Evolutionary conservation across 2,113 vertebrate genomes (phyloP).

Genomic region (Petroica traversi): DNA sequence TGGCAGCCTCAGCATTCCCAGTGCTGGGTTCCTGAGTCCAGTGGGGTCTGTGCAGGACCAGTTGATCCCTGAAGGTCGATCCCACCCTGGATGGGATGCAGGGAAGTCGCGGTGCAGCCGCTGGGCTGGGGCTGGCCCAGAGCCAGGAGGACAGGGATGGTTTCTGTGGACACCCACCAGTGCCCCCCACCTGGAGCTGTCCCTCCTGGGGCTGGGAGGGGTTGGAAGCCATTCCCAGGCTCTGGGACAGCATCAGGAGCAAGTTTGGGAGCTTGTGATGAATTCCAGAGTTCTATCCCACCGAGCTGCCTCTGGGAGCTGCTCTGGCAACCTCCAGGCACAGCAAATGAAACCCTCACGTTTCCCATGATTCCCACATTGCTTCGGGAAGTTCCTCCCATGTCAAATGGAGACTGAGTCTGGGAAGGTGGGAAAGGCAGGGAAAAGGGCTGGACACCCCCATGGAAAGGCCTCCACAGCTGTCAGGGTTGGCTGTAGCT

Average conservation of each 20-base stretch:
- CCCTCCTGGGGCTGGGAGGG: not conserved
- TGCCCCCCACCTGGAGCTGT: not conserved
- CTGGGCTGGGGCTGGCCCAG: not conserved
- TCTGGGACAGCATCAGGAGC: not conserved
- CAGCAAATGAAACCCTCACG: rapidly evolving
- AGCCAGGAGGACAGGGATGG: rapidly evolving
- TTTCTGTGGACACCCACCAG: not conserved
- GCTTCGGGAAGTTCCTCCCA: not conserved
- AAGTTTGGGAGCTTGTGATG: not conserved
- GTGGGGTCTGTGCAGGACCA: not conserved
- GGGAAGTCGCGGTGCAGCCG: rapidly evolving
- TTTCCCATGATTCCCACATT: rapidly evolving
- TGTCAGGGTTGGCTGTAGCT: not conserved
- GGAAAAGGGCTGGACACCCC: not conserved
- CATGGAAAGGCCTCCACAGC: not conserved
- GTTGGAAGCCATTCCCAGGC: not conserved
- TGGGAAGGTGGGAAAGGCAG: not conserved
- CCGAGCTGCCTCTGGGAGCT: not conserved
- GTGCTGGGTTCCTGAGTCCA: not conserved
- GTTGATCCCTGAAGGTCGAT: rapidly evolving
- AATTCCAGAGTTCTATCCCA: not conserved
- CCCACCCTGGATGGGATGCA: not conserved
- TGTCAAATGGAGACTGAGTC: not conserved
- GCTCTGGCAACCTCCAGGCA: not conserved
- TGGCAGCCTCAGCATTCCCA: not conserved